Evolutionary conservation across 2,797 vertebrate genomes (phyloP), one percentile per base, ranked within the genome.

Genomic region (Macrochelys suwanniensis): DNA sequence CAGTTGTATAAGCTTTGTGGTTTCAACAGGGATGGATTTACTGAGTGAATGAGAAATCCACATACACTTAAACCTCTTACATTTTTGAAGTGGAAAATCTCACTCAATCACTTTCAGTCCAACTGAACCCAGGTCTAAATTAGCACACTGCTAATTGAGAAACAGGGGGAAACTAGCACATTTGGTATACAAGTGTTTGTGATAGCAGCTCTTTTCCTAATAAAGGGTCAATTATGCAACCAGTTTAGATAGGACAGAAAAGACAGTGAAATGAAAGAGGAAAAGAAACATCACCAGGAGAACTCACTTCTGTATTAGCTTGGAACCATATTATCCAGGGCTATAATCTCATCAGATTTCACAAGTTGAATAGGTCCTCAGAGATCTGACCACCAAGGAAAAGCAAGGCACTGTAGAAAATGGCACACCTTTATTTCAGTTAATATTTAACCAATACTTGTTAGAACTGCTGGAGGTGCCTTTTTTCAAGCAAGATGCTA

Each of bases 1-100:
- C 80, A 88, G 77, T 80, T 83, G 68, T 88, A 45, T 82, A 84
- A 92, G 65, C 51, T 92, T 89, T 89, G 80, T 90, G 90, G 23
- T 7, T 93, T 95, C 4, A 1, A 42, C 61, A 92, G 79, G 79
- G 79, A n/a, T 8, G 82, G 84, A 83, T 94, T 94, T 93, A 76
- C 45, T 77, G 56, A 89, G 81, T 80, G 77, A 91, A 83, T 56
- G 42, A 88, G 47, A 54, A 80, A 78, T 95, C 51, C 19, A 83
- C 42, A 92, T 90, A 94, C 8, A 37, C 37, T 31, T 94, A 82
- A 95, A 85, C 26, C 33, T 90, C 78, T 76, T 91, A 90, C 92
- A 91, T 92, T 94, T 96, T 94, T 74, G 61, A 31, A 45, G 59
- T 81, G 84, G 80, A 95, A 91, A 33, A 85, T 92, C 87, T 95